Evolutionary conservation across 2,888 invertebrate species (phyloP), one percentile per base, ranked within the genome.

Genomic region (Drosophila atripex): DNA sequence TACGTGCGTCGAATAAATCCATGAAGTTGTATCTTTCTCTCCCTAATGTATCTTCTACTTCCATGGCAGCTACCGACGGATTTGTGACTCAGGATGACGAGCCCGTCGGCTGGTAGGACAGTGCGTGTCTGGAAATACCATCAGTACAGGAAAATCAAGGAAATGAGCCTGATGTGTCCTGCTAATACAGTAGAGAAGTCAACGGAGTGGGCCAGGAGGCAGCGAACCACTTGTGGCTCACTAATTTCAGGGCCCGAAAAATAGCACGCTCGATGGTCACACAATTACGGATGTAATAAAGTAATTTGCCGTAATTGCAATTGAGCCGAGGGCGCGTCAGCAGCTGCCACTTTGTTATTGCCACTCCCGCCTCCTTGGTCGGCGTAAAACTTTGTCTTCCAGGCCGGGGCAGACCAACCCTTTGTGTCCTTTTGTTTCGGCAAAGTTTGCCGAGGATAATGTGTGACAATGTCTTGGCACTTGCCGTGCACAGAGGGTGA

Each of bases 241-340:
- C 78, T 76, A 80, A 80, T 88, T 84, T 76, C 71, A 71, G 68
- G 73, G 72, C 74, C 76, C 84, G 70, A 88, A 85, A 88, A 88
- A 87, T 83, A 85, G 87, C 89, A 89, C 86, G 89, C 89, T 88
- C 78, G 82, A 88, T 88, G 89, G 90, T 89, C 89, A 89, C 89
- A 90, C 90, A 90, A 90, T 90, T 90, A 90, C 90, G 90, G 90
- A 90, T 88, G 90, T 90, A 90, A 90, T 90, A 90, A 90, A 90
- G 89, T 90, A 90, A 90, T 90, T 90, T 90, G 87, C 84, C 88
- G 89, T 90, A 90, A 90, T 90, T 90, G 90, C 89, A 90, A 90
- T 90, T 88, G 90, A 90, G 89, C 86, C 85, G 77, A 85, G 72
- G 75, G 66, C 76, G 72, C 71, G 78, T 65, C 66, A 23, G 64